A percentile compares a stretch with the other conserved stretches of the same genome.
phyloP scores from a whole-genome alignment of 2,113 vertebrate species.

The Raja brachyura region DNA sequence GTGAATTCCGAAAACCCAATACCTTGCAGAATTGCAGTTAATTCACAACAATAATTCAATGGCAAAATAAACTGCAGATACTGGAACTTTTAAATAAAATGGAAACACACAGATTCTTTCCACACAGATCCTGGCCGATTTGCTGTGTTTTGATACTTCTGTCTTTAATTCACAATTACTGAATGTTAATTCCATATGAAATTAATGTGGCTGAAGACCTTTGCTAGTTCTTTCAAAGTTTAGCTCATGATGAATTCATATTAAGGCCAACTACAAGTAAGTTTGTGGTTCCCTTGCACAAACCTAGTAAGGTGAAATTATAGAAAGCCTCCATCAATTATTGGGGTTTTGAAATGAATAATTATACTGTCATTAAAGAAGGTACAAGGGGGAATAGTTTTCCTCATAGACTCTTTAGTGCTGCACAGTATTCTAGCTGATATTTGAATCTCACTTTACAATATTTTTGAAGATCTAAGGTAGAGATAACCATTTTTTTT shows the following conservation, averaged over 20 bases:
- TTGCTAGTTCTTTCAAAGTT: background rate
- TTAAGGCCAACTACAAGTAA: background rate
- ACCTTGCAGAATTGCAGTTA: too few relatives aligned
- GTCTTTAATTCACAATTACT: background rate
- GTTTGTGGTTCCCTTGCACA: background rate
- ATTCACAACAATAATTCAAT: too few relatives aligned
- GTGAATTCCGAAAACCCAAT: too few relatives aligned
- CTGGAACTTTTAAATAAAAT: background rate
- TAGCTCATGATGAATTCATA: background rate
- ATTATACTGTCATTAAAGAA: background rate
- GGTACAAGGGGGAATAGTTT: background rate
- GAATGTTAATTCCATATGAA: background rate
- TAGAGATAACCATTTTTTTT: background rate
- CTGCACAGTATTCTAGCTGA: background rate
- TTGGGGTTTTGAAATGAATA: background rate
- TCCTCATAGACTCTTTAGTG: background rate
- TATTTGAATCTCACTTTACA: background rate
- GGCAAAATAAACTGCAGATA: too few relatives aligned
- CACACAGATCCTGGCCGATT: too few relatives aligned
- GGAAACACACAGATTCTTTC: background rate
- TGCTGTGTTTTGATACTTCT: too few relatives aligned
- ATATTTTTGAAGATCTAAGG: background rate
- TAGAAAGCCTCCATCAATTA: background rate
- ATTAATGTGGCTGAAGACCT: background rate
- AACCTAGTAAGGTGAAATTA: background rate